These are phyloP conservation scores for Elephantulus edwardii DNA, from an alignment of 2,113 vertebrate species.

Conservation along the genomic window DNA sequence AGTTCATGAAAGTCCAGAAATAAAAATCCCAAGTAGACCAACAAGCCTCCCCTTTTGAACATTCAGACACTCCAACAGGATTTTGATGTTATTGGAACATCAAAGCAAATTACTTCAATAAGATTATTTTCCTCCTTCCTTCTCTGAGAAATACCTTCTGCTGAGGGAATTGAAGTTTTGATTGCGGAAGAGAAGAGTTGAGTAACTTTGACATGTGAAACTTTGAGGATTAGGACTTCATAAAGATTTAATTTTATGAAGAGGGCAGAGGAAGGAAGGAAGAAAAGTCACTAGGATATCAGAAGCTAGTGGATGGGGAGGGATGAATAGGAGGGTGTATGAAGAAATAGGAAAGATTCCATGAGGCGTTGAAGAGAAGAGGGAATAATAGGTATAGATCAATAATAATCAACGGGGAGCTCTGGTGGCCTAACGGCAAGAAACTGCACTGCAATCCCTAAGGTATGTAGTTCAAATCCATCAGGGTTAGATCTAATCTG, in stretches of 20 bases:
- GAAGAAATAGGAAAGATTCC: too few species aligned
- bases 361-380: too few species aligned
- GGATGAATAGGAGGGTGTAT: too few species aligned
- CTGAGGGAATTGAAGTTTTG: background rate
- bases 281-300: too few species aligned
- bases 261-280: background rate
- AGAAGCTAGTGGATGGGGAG: too few species aligned
- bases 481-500: too few species aligned
- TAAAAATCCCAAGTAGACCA: background rate
- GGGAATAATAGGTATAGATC: too few species aligned
- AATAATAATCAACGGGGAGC: too few species aligned
- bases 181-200: background rate
- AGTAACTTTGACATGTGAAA: background rate
- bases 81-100: background rate
- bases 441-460: too few species aligned
- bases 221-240: background rate
- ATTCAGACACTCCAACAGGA: background rate
- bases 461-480: too few species aligned
- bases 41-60: conserved; percentile 12
- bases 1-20: background rate
- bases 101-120: conserved; percentile 10
- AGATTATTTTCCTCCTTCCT: background rate
- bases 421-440: too few species aligned
- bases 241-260: background rate
- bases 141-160: background rate